Conservation (phyloP, 1,140 invertebrate species). For the Brachionus calyciflorus region DNA sequence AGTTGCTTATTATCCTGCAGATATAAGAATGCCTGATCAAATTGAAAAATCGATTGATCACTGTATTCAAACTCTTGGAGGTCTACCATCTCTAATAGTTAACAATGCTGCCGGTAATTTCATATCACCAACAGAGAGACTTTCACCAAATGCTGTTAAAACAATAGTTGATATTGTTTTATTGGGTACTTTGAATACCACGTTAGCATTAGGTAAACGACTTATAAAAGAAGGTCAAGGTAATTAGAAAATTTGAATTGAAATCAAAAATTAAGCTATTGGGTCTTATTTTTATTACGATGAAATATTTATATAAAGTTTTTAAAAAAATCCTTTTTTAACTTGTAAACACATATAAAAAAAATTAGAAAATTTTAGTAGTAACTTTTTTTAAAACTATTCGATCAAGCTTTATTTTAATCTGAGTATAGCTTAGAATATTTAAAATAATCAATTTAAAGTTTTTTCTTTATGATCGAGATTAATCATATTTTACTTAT, state of each 20-base stretch:
- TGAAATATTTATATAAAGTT: no score
- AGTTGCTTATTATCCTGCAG: slow-evolving; percentile 58
- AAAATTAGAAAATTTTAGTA: no score
- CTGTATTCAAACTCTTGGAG: slow-evolving; percentile 62
- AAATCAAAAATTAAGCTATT: not conserved
- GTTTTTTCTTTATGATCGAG: no score
- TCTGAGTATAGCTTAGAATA: no score
- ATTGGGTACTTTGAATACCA: slow-evolving; percentile 64
- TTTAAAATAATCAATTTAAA: no score
- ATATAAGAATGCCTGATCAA: slow-evolving; percentile 62
- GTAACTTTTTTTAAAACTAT: no score
- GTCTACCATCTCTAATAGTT: slow-evolving; percentile 63
- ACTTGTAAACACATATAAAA: no score
- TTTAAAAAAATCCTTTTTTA: no score
- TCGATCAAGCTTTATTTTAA: no score
- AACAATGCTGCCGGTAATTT: slow-evolving; percentile 69
- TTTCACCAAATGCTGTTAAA: slow-evolving; percentile 64
- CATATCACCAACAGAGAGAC: slow-evolving; percentile 63
- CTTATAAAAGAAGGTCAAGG: slow-evolving; percentile 63
- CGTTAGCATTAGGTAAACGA: slow-evolving; percentile 64
- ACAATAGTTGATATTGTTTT: slow-evolving; percentile 66
- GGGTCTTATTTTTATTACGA: no score
- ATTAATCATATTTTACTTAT: no score
- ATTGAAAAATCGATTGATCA: slow-evolving; percentile 63
- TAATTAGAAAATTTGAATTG: slow-evolving; percentile 45